Conservation (phyloP, 2,113 vertebrate genomes). For the Dryoscopus gambensis region DNA sequence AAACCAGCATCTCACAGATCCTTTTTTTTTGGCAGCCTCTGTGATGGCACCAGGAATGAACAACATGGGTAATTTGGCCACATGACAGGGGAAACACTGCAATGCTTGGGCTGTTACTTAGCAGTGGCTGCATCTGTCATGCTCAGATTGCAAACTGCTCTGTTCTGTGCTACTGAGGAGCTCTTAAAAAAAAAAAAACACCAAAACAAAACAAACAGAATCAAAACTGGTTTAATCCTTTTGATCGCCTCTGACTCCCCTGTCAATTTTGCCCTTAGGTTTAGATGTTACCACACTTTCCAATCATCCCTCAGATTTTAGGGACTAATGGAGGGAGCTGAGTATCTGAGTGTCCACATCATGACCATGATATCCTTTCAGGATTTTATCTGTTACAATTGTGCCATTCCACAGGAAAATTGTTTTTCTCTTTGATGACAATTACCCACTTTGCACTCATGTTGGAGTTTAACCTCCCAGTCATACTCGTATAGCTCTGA, state of each 20-base stretch:
- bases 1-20: neutral
- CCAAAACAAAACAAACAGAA: neutral
- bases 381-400: neutral
- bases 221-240: neutral
- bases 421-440: neutral
- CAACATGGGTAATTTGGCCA: neutral
- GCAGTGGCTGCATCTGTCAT: neutral
- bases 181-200: neutral
- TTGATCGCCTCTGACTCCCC: neutral
- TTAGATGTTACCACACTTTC: neutral
- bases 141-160: neutral
- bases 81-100: neutral
- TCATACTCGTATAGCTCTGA: rapidly evolving
- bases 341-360: neutral
- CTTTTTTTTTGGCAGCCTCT: neutral
- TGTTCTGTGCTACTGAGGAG: neutral
- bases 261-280: neutral
- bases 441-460: neutral
- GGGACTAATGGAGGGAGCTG: neutral
- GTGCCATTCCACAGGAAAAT: neutral
- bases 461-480: neutral
- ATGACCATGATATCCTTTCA: neutral
- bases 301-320: neutral
- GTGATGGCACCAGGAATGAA: neutral
- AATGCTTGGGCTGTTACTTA: neutral